Percentiles rank a stretch among this genome's conserved stretches.
Evolutionary conservation across 2,113 vertebrate genomes (phyloP).

Genomic region (Xiphophorus couchianus): DNA sequence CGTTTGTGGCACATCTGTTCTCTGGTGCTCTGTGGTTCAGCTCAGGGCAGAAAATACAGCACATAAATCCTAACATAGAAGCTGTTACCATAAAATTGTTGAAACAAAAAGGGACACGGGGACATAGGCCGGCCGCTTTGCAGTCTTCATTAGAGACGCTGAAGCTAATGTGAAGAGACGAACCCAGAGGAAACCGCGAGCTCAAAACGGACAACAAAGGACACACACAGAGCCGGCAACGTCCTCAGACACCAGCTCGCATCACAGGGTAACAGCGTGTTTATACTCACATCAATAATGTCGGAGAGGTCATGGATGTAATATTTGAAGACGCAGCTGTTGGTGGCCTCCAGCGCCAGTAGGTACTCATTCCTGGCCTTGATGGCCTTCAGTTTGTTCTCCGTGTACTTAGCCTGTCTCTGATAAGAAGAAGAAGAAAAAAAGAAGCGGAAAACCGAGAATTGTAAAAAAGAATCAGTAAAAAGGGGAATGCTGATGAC

Average conservation of each 20-base stretch:
- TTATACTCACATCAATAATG: slow-evolving; percentile 94
- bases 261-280: slow-evolving; percentile 1
- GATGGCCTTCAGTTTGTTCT: slow-evolving; percentile 96
- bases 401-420: slow-evolving; percentile 98
- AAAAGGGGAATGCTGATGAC: slow-evolving; percentile 8
- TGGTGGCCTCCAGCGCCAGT: slow-evolving; percentile 95
- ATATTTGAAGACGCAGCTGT: slow-evolving; percentile 97
- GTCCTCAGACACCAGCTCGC: not conserved
- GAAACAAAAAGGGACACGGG: slow-evolving; percentile 12
- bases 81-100: not conserved
- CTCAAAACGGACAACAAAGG: not conserved
- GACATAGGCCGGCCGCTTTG: not conserved
- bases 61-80: not conserved
- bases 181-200: slow-evolving; percentile 13
- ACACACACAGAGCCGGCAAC: not conserved
- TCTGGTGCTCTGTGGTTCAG: not conserved
- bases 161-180: slow-evolving; percentile 42
- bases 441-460: slow-evolving; percentile 7
- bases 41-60: not conserved
- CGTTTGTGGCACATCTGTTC: not conserved
- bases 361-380: slow-evolving; percentile 98
- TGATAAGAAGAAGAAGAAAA: slow-evolving; percentile 56
- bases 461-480: slow-evolving; percentile 2
- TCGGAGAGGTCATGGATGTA: slow-evolving; percentile 98
- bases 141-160: slow-evolving; percentile 32